Conservation (phyloP, 2,888 invertebrate genomes). For the Agriopis aurantiaria region DNA sequence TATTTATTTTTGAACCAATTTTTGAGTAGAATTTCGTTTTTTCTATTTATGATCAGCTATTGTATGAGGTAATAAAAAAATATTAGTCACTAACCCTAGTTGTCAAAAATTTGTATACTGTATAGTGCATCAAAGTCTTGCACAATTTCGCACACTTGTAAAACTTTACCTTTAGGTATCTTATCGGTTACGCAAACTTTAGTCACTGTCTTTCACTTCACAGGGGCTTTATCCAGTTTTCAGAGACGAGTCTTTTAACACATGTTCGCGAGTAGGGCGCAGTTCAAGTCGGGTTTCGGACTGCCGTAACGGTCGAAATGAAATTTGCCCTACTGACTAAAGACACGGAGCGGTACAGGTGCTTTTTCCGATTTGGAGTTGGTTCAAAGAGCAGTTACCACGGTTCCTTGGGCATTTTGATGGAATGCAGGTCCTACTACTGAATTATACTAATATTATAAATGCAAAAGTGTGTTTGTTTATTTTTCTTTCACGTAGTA, state of each 20-base stretch:
- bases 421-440: not conserved
- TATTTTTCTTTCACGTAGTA: too few species aligned
- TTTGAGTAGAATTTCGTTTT: too few species aligned
- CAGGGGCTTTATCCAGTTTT: constrained; percentile 78
- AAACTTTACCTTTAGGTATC: too few species aligned
- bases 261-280: constrained; percentile 74
- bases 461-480: too few species aligned
- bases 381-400: not conserved
- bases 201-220: constrained; percentile 14
- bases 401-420: not conserved
- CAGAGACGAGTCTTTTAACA: constrained; percentile 82
- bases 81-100: too few species aligned
- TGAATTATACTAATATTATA: too few species aligned
- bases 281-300: constrained; percentile 67
- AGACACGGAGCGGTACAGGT: constrained; percentile 53
- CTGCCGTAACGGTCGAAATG: constrained; percentile 72
- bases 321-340: constrained; percentile 80
- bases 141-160: too few species aligned
- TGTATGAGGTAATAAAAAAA: too few species aligned
- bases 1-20: too few species aligned
- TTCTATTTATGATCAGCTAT: too few species aligned
- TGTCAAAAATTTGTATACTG: too few species aligned
- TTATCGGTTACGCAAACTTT: not conserved
- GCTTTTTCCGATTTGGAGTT: constrained; percentile 58
- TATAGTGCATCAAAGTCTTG: too few species aligned